phyloP scores from a whole-genome alignment of 1,140 invertebrate genomes.

The Eupristina koningsbergeri region DNA sequence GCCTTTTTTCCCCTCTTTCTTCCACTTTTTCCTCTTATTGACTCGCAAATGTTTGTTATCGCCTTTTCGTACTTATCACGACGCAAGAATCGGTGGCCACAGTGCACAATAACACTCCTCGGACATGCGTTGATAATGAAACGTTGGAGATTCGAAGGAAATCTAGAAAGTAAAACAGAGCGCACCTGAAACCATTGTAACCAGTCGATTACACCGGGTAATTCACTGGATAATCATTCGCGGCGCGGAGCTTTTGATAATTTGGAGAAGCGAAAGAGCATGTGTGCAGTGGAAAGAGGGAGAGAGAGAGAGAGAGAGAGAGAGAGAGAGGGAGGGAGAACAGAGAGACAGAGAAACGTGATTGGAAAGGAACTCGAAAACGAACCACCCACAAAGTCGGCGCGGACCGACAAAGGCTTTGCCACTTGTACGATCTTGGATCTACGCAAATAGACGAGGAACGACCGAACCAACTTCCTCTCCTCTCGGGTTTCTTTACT shows the following conservation, averaged over 20 bases:
- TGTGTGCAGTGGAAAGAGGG: slow-evolving; percentile 5
- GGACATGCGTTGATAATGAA: too few relatives aligned
- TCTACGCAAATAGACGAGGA: slow-evolving; percentile 65
- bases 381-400: slow-evolving; percentile 62
- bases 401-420: slow-evolving; percentile 62
- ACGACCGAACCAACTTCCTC: slow-evolving; percentile 39
- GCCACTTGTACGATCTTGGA: slow-evolving; percentile 64
- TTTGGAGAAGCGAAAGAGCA: background rate
- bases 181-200: background rate
- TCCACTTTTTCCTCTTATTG: background rate
- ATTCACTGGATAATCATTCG: background rate
- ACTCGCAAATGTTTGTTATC: slow-evolving; percentile 17
- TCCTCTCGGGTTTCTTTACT: slow-evolving; percentile 28
- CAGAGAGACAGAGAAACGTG: background rate
- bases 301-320: slow-evolving; percentile 29
- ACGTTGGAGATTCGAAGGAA: background rate
- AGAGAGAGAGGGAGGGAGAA: background rate
- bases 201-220: background rate
- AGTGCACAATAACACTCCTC: too few relatives aligned
- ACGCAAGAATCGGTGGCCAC: too few relatives aligned
- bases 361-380: background rate
- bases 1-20: background rate
- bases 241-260: background rate
- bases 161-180: background rate
- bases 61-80: background rate